Percentiles rank a stretch among this genome's conserved stretches.
Conservation (phyloP, 2,888 invertebrate genomes). For the Galerucella nymphaeae region DNA sequence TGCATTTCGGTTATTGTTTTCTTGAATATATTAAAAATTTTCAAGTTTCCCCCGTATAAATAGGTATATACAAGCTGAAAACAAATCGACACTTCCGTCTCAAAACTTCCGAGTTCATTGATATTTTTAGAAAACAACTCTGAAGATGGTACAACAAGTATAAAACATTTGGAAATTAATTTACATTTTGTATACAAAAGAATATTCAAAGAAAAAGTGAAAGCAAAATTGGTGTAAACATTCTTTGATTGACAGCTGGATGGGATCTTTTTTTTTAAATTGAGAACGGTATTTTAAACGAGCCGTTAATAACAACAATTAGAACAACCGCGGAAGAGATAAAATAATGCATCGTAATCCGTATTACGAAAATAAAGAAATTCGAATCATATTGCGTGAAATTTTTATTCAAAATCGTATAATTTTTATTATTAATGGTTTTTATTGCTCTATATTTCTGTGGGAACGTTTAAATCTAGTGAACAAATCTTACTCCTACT, state of each 20-base stretch:
- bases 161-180: too few relatives aligned
- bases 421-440: slow-evolving; percentile 23
- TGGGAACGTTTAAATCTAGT: background rate
- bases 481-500: background rate
- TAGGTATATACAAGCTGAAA: too few relatives aligned
- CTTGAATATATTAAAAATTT: background rate
- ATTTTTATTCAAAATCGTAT: slow-evolving; percentile 31
- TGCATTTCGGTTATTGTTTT: background rate
- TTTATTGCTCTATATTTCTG: slow-evolving; percentile 2
- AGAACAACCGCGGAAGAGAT: slow-evolving; percentile 22
- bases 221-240: background rate
- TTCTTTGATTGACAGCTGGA: background rate
- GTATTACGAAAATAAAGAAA: slow-evolving; percentile 32
- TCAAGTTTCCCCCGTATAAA: background rate
- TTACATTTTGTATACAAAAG: too few relatives aligned
- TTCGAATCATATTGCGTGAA: slow-evolving; percentile 26
- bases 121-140: too few relatives aligned
- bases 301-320: slow-evolving; percentile 12
- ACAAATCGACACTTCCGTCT: too few relatives aligned
- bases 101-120: too few relatives aligned
- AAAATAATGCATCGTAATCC: slow-evolving; percentile 10
- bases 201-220: background rate
- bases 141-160: too few relatives aligned
- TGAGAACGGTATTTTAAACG: slow-evolving; percentile 3
- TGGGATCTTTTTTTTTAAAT: background rate